A percentile compares a stretch with the other conserved stretches of the same genome.
Evolutionary conservation across 1,140 invertebrate species (phyloP).

Genomic region (Zelostemma sp.): DNA sequence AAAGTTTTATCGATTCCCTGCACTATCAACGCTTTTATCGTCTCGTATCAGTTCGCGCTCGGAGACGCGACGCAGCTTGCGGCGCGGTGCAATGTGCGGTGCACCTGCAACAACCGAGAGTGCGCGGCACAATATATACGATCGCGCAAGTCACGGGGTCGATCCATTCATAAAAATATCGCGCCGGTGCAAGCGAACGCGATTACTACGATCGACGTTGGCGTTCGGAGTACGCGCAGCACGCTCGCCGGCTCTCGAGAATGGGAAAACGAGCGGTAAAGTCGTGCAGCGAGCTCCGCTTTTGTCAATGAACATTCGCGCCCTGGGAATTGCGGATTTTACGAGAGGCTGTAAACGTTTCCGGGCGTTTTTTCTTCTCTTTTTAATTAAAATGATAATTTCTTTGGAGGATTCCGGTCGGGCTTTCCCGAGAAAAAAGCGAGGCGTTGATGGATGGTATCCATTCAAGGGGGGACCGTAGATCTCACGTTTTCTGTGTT

Average conservation of each 20-base stretch:
- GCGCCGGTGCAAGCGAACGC: conserved; percentile 21
- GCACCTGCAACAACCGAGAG: conserved; percentile 10
- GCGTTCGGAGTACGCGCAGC: conserved; percentile 22
- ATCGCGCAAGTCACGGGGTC: conserved; percentile 16
- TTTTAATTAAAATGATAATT: too few species aligned
- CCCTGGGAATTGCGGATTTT: conserved; percentile 2
- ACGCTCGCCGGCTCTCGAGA: conserved; percentile 22
- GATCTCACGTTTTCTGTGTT: conserved; percentile 26
- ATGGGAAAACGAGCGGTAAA: conserved; percentile 28
- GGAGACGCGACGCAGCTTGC: not conserved
- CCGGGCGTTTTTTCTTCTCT: not conserved
- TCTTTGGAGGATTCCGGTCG: too few species aligned
- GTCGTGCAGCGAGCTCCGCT: not conserved
- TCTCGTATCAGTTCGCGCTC: not conserved
- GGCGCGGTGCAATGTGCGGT: not conserved
- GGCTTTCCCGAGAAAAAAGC: conserved; percentile 20
- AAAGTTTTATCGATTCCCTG: not conserved
- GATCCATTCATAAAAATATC: conserved; percentile 44
- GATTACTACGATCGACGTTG: conserved; percentile 37
- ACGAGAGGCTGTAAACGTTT: conserved; percentile 10
- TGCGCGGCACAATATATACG: conserved; percentile 10
- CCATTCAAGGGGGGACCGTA: conserved; percentile 21
- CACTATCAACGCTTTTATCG: conserved; percentile 1
- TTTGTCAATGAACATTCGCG: not conserved
- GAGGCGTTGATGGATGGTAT: not conserved